Percentiles rank a stretch among this genome's conserved stretches.
phyloP scores from a whole-genome alignment of 2,888 invertebrate species.

The Mechanitis messenoides region DNA sequence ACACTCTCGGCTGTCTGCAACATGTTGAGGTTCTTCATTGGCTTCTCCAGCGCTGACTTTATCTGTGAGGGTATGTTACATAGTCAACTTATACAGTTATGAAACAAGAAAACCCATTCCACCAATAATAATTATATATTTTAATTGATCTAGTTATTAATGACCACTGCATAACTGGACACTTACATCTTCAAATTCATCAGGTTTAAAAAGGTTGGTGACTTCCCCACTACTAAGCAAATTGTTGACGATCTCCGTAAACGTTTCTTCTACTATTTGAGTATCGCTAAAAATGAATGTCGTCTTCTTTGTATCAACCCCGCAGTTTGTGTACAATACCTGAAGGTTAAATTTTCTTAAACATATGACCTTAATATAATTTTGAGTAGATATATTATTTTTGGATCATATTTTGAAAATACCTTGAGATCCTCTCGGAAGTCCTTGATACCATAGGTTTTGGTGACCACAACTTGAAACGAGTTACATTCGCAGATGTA shows the following conservation, averaged over 20 bases:
- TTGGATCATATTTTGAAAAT: background rate
- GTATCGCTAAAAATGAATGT: slow-evolving; percentile 92
- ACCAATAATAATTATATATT: no score
- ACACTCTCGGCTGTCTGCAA: slow-evolving; percentile 81
- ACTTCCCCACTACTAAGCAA: slow-evolving; percentile 92
- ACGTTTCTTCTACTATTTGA: slow-evolving; percentile 88
- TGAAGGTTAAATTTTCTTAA: slow-evolving; percentile 21
- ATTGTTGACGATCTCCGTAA: slow-evolving; percentile 92
- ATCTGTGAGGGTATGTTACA: slow-evolving; percentile 60
- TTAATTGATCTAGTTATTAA: no score
- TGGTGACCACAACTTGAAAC: slow-evolving; percentile 87
- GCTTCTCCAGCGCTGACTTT: slow-evolving; percentile 75
- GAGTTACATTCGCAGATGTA: slow-evolving; percentile 87
- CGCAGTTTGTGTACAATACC: slow-evolving; percentile 81
- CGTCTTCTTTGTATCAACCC: slow-evolving; percentile 84
- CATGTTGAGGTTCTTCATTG: slow-evolving; percentile 74
- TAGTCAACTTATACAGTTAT: background rate
- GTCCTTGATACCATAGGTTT: slow-evolving; percentile 84
- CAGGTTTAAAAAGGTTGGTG: slow-evolving; percentile 89
- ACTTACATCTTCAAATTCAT: slow-evolving; percentile 91
- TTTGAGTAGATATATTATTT: background rate
- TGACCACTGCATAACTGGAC: background rate
- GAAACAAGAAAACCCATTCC: background rate
- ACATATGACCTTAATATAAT: no score
- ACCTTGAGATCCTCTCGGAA: slow-evolving; percentile 88